Evolutionary conservation across 2,113 vertebrate genomes (phyloP).

Genomic region (Elephantulus edwardii): DNA sequence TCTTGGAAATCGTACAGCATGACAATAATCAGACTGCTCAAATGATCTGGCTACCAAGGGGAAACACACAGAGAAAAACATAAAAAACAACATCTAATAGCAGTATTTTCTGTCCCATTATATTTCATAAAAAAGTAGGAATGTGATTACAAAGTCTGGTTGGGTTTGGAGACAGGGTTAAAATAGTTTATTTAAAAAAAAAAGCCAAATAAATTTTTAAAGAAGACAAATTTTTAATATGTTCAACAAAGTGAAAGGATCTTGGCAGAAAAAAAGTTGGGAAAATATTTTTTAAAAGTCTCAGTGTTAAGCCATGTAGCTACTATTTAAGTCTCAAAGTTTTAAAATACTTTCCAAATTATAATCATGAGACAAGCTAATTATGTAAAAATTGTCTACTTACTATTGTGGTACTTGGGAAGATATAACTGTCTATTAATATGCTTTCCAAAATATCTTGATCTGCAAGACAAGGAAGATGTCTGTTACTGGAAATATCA

Average conservation of each 20-base stretch:
- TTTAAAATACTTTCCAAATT: constrained; percentile 38
- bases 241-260: background rate
- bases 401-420: constrained; percentile 88
- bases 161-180: constrained; percentile 4
- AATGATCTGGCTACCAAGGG: constrained; percentile 85
- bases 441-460: constrained; percentile 93
- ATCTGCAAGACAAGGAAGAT: constrained; percentile 85
- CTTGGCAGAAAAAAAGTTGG: background rate
- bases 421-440: constrained; percentile 88
- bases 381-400: constrained; percentile 77
- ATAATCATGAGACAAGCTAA: constrained; percentile 20
- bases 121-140: constrained; percentile 32
- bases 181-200: constrained; percentile 30
- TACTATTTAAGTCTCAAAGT: constrained; percentile 36
- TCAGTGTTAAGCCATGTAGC: background rate
- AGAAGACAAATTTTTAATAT: background rate
- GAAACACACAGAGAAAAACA: constrained; percentile 53
- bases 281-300: background rate
- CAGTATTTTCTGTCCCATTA: background rate
- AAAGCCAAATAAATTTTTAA: background rate
- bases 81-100: background rate
- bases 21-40: constrained; percentile 90
- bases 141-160: constrained; percentile 7
- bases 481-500: constrained; percentile 21
- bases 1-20: constrained; percentile 94